These are phyloP conservation scores for Caranx ignobilis DNA, from an alignment of 2,113 vertebrate species.

Conservation along the genomic window DNA sequence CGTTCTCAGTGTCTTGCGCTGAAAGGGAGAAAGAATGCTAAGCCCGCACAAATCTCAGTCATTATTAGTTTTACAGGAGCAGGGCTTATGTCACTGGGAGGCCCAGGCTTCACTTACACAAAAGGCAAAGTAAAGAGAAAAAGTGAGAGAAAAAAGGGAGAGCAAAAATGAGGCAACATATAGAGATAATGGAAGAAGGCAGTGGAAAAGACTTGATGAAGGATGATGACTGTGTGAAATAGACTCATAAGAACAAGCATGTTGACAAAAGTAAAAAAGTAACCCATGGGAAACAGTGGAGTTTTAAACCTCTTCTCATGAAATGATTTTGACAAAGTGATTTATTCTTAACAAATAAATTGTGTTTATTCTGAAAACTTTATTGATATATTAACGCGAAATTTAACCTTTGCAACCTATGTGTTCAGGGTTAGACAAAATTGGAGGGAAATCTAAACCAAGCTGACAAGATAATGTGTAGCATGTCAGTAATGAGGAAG, in stretches of 20 bases:
- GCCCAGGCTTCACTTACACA: constrained; percentile 74
- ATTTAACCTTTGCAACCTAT: too few species aligned
- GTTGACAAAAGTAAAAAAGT: too few species aligned
- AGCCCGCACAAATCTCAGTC: constrained; percentile 79
- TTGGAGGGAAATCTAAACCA: too few species aligned
- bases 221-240: constrained; percentile 20
- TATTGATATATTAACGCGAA: too few species aligned
- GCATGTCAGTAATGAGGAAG: too few species aligned
- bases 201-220: constrained; percentile 22
- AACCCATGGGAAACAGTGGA: too few species aligned
- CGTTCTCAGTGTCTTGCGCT: constrained; percentile 56
- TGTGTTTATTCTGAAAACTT: too few species aligned
- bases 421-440: too few species aligned
- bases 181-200: constrained; percentile 13
- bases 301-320: too few species aligned
- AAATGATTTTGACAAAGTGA: too few species aligned
- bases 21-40: constrained; percentile 81
- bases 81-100: constrained; percentile 74
- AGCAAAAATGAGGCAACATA: not conserved
- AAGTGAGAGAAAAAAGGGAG: constrained; percentile 12
- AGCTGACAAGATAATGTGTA: too few species aligned
- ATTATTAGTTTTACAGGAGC: constrained; percentile 82
- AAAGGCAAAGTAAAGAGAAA: constrained; percentile 67
- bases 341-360: too few species aligned
- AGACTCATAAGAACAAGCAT: not conserved